These are phyloP conservation scores for Hemithea aestivaria DNA, from an alignment of 2,888 invertebrate genomes.

Conservation along the genomic window DNA sequence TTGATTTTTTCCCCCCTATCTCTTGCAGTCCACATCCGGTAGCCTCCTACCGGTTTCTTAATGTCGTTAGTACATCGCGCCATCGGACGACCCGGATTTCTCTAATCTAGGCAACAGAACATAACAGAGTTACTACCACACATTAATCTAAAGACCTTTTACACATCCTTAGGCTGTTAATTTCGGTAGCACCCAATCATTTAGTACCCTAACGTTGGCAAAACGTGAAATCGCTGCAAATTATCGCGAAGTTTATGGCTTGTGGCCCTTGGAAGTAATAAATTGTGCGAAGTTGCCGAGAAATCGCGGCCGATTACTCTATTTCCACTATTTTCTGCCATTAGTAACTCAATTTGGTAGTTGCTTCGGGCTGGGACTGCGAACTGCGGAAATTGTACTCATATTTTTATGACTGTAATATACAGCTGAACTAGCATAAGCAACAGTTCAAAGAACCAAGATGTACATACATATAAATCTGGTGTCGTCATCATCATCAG, in stretches of 20 bases:
- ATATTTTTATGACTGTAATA: conserved; percentile 3
- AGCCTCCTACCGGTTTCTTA: too few species aligned
- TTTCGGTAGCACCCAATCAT: neutral
- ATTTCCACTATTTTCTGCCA: conserved; percentile 11
- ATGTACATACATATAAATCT: too few species aligned
- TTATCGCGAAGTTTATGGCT: conserved; percentile 12
- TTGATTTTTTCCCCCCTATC: too few species aligned
- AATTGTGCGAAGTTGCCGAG: conserved; percentile 9
- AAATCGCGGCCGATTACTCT: conserved; percentile 10
- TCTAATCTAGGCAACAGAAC: too few species aligned
- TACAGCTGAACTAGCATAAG: too few species aligned
- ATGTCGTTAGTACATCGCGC: too few species aligned
- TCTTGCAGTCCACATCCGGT: too few species aligned
- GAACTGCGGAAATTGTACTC: neutral
- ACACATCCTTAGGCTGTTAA: neutral
- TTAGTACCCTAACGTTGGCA: conserved; percentile 2
- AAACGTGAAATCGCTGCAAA: conserved; percentile 15
- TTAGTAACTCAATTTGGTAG: conserved; percentile 6
- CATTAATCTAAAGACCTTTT: too few species aligned
- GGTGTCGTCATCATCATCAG: too few species aligned
- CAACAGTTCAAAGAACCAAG: too few species aligned
- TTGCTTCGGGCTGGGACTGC: neutral
- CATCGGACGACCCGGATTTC: too few species aligned
- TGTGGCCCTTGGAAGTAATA: conserved; percentile 10
- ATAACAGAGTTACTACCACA: too few species aligned